Evolutionary conservation across 1,140 invertebrate species (phyloP), one percentile per base, ranked within the genome.

Genomic region (Calosoma granatense): DNA sequence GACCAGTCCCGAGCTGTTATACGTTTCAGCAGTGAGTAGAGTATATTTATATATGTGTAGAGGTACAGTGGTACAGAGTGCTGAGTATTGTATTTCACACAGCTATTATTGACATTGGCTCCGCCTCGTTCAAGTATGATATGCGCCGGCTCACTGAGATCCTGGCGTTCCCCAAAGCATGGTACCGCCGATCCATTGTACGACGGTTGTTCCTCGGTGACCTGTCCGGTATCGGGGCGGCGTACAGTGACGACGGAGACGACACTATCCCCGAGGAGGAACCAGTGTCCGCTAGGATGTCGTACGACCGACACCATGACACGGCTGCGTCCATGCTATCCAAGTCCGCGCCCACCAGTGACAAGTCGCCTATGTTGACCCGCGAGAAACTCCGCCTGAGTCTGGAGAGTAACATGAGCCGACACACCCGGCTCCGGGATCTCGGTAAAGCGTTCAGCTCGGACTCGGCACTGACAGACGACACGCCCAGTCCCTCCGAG

Each of bases 81-180:
- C n/a, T n/a, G n/a, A n/a, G n/a, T n/a, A n/a, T n/a, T n/a, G n/a
- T 59, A 62, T 76, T 59, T 20, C 26, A 70, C 77, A 60, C 70
- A 88, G 90, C 90, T 11, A 94, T 97, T 59, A 85, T 93, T 63
- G 94, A 97, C 73, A 93, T 98, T 66, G 96, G 95, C 22, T 94
- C 90, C n/a, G 96, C 96, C 20, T 93, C 90, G 19, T 98, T 99
- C 71, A 97, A 98, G 68, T 98, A 98, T 72, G 97, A 99, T 70
- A 98, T 98, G 94, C 80, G 96, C 54, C 80, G 96, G n/a, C 72
- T 98, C 56, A 93, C 92, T 0, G 97, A 99, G 75, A 97, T 98
- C 63, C 73, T 99, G 36, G 92, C 94, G 2, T 98, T 99, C 69
- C 96, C 97, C 0, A 97, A 96, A 75, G 95, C 96, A 2, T 99